Evolutionary conservation across 2,888 invertebrate genomes (phyloP), one percentile per base, ranked within the genome.

Genomic region (Antheraea assamensis): DNA sequence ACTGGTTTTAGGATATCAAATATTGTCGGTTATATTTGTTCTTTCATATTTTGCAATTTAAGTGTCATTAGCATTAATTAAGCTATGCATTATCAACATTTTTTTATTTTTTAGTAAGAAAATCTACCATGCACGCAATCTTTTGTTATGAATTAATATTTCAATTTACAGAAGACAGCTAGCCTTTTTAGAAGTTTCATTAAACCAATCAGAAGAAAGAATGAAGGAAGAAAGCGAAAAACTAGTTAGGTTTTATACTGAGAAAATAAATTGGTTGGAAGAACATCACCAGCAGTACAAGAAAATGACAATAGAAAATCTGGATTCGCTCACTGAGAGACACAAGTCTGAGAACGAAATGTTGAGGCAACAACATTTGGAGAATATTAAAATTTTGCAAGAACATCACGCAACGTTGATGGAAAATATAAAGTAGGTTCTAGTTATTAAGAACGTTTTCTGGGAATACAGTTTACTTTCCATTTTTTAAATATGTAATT

Each of bases 181-280:
- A 79, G 92, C 93, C 7, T 92, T 96, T 70, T 80, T 96, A 75
- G 96, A 96, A 87, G 89, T 95, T 76, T 95, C 95, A 0, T 83
- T 95, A 70, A 92, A 88, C 74, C 94, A 95, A 78, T 88, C 95
- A 0, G 96, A 96, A 83, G 95, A 95, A 76, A 90, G 96, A 78
- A 92, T 96, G 87, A 96, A 95, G 83, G 94, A 94, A 42, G 96
- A 96, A 87, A 93, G 95, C 75, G 95, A 95, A 8, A 93, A 93
- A 77, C 75, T 95, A 4, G 88, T 92, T 0, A 93, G 91, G 78
- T 92, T 92, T 77, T 95, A 95, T 76, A 88, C 92, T 4, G 95
- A 95, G 78, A 95, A 95, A 84, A 90, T 95, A 58, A 85, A 86
- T 71, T 91, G 93, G 88, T 81, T 96, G 30, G 94, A 95, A 76